These are phyloP conservation scores for Salvelinus sp. DNA, from an alignment of 2,113 vertebrate genomes.

Conservation along the genomic window DNA sequence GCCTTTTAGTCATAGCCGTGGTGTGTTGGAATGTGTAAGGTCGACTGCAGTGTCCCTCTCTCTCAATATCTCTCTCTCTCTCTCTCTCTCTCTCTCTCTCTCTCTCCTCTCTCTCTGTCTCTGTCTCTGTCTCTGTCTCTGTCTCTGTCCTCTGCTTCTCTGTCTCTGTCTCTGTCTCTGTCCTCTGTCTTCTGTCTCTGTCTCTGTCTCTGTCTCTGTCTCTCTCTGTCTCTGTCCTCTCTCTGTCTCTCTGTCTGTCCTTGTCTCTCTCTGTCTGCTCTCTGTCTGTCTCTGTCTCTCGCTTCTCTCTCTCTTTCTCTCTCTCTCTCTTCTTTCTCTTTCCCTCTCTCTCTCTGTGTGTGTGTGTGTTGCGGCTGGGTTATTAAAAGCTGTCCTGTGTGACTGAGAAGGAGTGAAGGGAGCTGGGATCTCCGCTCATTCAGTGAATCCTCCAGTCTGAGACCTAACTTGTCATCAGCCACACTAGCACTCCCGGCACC, in stretches of 20 bases:
- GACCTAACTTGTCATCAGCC: constrained; percentile 43
- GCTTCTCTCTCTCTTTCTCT: constrained; percentile 16
- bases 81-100: background rate
- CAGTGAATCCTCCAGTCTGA: constrained; percentile 42
- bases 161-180: constrained; percentile 20
- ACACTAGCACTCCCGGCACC: constrained; percentile 25
- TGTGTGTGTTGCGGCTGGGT: constrained; percentile 17
- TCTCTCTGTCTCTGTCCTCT: background rate
- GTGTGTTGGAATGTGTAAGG: background rate
- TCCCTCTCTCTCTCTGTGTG: background rate
- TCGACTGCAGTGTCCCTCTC: background rate
- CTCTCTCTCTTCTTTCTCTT: constrained; percentile 4
- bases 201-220: background rate
- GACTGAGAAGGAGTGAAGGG: constrained; percentile 2
- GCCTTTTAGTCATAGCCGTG: background rate
- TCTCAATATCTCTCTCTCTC: background rate
- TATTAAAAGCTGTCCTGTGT: constrained; percentile 5
- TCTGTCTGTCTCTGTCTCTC: too few species aligned
- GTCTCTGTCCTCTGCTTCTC: background rate
- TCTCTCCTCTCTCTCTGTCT: too few species aligned
- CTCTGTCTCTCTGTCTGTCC: too few species aligned
- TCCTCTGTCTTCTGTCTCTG: constrained; percentile 29
- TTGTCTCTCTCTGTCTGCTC: too few species aligned
- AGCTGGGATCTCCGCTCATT: constrained; percentile 60
- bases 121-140: background rate